These are phyloP conservation scores for Tipula unca DNA, from an alignment of 2,888 invertebrate genomes.

Conservation along the genomic window DNA sequence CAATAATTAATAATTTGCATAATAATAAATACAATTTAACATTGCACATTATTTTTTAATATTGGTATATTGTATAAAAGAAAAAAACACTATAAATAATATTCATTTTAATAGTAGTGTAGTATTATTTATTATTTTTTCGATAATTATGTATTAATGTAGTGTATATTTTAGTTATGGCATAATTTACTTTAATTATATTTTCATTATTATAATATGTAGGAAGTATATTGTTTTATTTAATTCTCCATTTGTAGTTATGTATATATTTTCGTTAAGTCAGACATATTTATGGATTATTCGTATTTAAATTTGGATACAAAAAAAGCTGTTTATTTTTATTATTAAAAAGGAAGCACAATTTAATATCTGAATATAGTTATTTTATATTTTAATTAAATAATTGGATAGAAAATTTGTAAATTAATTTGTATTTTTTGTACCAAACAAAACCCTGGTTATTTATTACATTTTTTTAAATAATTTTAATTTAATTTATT, in stretches of 20 bases:
- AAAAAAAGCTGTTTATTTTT: constrained; percentile 2
- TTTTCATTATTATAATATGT: background rate
- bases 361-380: background rate
- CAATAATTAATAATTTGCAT: background rate
- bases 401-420: background rate
- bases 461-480: background rate
- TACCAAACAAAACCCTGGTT: background rate
- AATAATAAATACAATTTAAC: constrained; percentile 8
- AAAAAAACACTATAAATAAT: constrained; percentile 14
- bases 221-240: background rate
- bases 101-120: background rate
- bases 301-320: background rate
- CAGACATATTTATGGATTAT: background rate
- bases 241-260: background rate
- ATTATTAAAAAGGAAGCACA: background rate
- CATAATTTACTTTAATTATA: background rate
- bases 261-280: background rate
- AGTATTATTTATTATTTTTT: background rate
- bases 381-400: background rate
- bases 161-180: constrained; percentile 1
- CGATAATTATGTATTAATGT: background rate
- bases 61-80: background rate
- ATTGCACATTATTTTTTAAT: constrained; percentile 14
- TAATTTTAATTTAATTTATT: background rate
- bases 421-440: background rate